Percentiles rank a stretch among this genome's conserved stretches.
Conservation (phyloP, 2,797 vertebrate species). For the Adrianichthys oophorus region DNA sequence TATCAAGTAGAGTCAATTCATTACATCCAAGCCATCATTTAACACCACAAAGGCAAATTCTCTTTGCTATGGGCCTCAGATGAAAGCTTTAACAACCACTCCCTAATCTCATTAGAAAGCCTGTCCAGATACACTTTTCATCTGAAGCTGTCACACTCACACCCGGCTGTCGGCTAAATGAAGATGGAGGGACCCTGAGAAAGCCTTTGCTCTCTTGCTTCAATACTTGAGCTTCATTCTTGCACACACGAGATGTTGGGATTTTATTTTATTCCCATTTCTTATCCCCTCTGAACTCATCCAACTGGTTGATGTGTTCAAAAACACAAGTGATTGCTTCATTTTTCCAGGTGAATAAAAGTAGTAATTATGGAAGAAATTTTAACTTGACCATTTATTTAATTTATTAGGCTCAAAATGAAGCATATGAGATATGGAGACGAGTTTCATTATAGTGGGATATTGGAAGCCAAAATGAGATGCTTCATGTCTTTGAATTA, state of each 20-base stretch:
- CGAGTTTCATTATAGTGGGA: slow-evolving; percentile 2
- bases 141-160: slow-evolving; percentile 65
- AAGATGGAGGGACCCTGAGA: slow-evolving; percentile 62
- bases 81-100: slow-evolving; percentile 68
- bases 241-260: slow-evolving; percentile 1
- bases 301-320: no score
- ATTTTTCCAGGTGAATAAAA: slow-evolving; percentile 17
- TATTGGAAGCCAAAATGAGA: not conserved
- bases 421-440: slow-evolving; percentile 4
- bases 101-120: slow-evolving; percentile 71
- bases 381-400: slow-evolving; percentile 33
- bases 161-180: slow-evolving; percentile 64
- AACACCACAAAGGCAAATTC: slow-evolving; percentile 55
- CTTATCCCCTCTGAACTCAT: not conserved
- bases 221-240: slow-evolving; percentile 32
- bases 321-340: no score
- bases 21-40: slow-evolving; percentile 69
- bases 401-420: slow-evolving; percentile 4
- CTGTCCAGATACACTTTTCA: slow-evolving; percentile 68
- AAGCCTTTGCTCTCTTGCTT: slow-evolving; percentile 46
- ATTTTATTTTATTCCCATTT: not conserved
- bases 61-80: slow-evolving; percentile 54
- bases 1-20: slow-evolving; percentile 73
- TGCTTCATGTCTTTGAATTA: no score
- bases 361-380: slow-evolving; percentile 27